Percentiles rank a stretch among this genome's conserved stretches.
Evolutionary conservation across 2,113 vertebrate genomes (phyloP).

Genomic region (Callopanchax toddi): DNA sequence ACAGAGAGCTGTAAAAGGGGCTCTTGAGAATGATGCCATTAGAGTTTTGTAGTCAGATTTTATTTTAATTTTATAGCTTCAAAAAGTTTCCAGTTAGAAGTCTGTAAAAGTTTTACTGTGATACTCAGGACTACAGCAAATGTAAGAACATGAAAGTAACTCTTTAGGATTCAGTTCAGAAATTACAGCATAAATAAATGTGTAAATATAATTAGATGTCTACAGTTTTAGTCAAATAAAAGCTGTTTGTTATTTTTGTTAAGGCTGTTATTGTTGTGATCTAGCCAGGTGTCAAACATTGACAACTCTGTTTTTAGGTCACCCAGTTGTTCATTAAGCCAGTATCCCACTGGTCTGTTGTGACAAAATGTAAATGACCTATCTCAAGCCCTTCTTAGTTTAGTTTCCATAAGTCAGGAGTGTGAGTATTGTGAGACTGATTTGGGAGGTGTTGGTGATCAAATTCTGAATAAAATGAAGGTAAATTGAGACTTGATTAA

Average conservation of each 20-base stretch:
- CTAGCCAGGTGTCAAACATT: neutral
- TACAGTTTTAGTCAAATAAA: too few species aligned
- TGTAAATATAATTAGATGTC: too few species aligned
- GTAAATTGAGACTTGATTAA: too few species aligned
- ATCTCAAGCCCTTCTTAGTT: too few species aligned
- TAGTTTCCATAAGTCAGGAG: too few species aligned
- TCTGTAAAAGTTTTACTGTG: constrained; percentile 19
- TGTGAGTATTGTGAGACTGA: too few species aligned
- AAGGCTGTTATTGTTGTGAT: neutral
- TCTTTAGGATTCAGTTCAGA: neutral
- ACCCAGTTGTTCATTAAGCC: neutral
- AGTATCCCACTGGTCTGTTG: neutral
- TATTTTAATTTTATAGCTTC: constrained; percentile 6
- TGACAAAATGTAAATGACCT: neutral
- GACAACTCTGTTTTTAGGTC: neutral
- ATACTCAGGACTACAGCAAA: neutral
- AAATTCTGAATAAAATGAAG: too few species aligned
- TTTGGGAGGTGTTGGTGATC: too few species aligned
- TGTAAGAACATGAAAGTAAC: neutral
- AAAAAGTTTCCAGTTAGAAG: constrained; percentile 17
- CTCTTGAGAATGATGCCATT: constrained; percentile 21
- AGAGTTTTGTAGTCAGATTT: constrained; percentile 14
- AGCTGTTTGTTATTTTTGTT: too few species aligned
- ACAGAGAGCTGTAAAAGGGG: constrained; percentile 7
- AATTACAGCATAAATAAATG: too few species aligned